Evolutionary conservation across 2,888 invertebrate species (phyloP).

Genomic region (Miltochrista miniata): DNA sequence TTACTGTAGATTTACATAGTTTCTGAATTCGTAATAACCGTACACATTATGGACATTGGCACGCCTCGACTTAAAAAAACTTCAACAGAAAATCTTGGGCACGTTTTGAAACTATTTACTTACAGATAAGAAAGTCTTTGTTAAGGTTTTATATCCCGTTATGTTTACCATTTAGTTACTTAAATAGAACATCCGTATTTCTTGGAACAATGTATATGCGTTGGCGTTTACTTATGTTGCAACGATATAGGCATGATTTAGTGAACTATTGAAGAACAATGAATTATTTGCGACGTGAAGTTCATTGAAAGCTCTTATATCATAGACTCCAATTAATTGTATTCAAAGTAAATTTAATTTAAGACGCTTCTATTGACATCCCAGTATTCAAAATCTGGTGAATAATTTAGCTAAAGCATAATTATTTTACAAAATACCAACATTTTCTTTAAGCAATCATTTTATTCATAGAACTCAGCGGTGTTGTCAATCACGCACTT

Average conservation of each 20-base stretch:
- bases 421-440: no score
- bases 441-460: no score
- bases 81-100: slow-evolving; percentile 55
- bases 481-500: no score
- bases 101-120: slow-evolving; percentile 71
- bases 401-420: no score
- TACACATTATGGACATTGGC: slow-evolving; percentile 45
- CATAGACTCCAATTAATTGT: no score
- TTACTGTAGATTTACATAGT: slow-evolving; percentile 24
- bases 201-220: slow-evolving; percentile 17
- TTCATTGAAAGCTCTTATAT: slow-evolving; percentile 4
- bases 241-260: slow-evolving; percentile 10
- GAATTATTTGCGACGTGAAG: slow-evolving; percentile 3
- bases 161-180: slow-evolving; percentile 46
- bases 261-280: slow-evolving; percentile 8
- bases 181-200: slow-evolving; percentile 32
- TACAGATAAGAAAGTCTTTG: slow-evolving; percentile 66
- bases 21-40: slow-evolving; percentile 24
- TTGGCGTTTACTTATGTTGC: slow-evolving; percentile 10
- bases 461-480: no score
- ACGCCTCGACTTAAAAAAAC: slow-evolving; percentile 51
- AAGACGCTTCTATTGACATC: no score
- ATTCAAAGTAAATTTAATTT: no score
- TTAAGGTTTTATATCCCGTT: slow-evolving; percentile 38
- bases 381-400: no score